Percentiles rank a stretch among this genome's conserved stretches.
Evolutionary conservation across 1,140 invertebrate species (phyloP).

Genomic region (Cataglyphis hispanica): DNA sequence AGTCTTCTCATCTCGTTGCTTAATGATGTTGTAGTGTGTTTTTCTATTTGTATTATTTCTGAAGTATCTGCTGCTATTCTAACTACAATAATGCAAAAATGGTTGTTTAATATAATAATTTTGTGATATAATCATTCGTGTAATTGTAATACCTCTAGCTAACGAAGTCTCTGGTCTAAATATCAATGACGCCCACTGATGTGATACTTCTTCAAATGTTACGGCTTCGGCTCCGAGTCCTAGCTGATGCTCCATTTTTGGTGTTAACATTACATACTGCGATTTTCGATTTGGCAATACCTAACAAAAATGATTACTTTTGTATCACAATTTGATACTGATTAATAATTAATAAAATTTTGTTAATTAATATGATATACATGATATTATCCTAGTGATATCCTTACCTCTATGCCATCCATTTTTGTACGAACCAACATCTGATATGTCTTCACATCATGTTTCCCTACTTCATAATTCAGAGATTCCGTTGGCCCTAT

Average conservation of each 20-base stretch:
- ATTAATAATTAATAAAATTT: not conserved
- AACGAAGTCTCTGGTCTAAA: slow-evolving; percentile 84
- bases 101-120: not conserved
- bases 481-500: slow-evolving; percentile 77
- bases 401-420: slow-evolving; percentile 83
- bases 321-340: slow-evolving; percentile 5
- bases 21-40: slow-evolving; percentile 80
- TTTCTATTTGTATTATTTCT: slow-evolving; percentile 84
- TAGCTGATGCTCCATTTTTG: slow-evolving; percentile 86
- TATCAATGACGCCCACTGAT: slow-evolving; percentile 84
- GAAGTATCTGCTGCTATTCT: slow-evolving; percentile 76
- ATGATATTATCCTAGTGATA: not conserved
- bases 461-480: slow-evolving; percentile 78
- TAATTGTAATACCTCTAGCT: slow-evolving; percentile 81
- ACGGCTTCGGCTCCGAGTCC: slow-evolving; percentile 84
- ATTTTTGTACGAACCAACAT: slow-evolving; percentile 84
- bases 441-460: slow-evolving; percentile 79
- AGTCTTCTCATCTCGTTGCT: slow-evolving; percentile 80
- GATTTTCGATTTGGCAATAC: slow-evolving; percentile 66
- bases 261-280: slow-evolving; percentile 78
- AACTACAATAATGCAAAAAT: slow-evolving; percentile 77
- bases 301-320: slow-evolving; percentile 41
- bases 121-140: slow-evolving; percentile 9
- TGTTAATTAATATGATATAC: too few species aligned
- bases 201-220: slow-evolving; percentile 82